Percentiles rank a stretch among this genome's conserved stretches.
Conservation (phyloP, 1,140 invertebrate genomes). For the Trichonephila clavata region DNA sequence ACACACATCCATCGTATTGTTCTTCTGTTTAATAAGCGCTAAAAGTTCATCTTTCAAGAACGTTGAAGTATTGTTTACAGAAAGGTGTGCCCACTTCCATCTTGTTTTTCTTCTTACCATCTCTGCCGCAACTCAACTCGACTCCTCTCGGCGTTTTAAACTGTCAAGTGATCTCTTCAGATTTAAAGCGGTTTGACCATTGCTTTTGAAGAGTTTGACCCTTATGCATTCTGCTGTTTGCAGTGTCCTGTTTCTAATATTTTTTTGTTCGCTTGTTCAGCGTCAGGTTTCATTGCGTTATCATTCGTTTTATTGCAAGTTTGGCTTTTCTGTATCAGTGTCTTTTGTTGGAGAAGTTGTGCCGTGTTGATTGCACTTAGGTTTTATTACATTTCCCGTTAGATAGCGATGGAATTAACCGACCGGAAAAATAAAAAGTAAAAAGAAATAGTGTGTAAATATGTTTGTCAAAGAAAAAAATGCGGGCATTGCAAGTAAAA, state of each 20-base stretch:
- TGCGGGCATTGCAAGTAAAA: too few species aligned
- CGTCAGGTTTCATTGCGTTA: too few species aligned
- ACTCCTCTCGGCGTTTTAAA: background rate
- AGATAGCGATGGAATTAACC: background rate
- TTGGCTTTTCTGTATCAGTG: too few species aligned
- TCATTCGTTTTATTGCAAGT: too few species aligned
- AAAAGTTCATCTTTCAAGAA: slow-evolving; percentile 14
- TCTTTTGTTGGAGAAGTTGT: too few species aligned
- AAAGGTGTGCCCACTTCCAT: slow-evolving; percentile 15
- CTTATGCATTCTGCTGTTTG: background rate
- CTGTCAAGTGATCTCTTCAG: background rate
- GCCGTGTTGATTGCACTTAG: background rate
- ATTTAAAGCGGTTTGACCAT: background rate
- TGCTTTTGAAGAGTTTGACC: background rate
- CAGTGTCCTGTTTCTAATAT: background rate
- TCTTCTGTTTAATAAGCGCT: slow-evolving; percentile 51
- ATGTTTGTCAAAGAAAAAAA: background rate
- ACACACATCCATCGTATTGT: background rate
- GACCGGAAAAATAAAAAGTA: background rate
- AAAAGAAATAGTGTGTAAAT: background rate
- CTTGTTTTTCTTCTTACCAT: background rate
- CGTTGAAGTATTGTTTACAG: slow-evolving; percentile 12
- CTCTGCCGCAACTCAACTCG: background rate
- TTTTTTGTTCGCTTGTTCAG: background rate
- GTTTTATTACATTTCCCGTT: background rate